Base-by-base conservation (phyloP, 2,888 invertebrate genomes). In the Xylota sylvarum region DNA sequence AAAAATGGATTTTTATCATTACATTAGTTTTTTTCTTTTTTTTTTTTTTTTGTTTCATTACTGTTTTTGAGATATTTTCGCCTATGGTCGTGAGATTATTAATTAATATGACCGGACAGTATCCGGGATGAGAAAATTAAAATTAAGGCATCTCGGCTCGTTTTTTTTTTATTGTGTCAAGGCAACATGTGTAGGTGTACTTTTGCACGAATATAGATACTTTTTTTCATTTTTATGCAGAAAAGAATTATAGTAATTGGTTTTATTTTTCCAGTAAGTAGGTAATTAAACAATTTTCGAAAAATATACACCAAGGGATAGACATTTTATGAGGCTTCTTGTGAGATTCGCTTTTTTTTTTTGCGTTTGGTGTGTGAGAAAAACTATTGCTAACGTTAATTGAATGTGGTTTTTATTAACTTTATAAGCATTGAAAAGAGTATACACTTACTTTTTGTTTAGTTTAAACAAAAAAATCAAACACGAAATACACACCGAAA, bases 101-200 rank as follows among this genome's bases (percentile, higher is more conserved):
- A 86, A 86, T 86, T 86, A 78, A 86, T 82, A 56, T 64, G 77
- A 81, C 76, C 72, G 76, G 40, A 48, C 65, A 60, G 56, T 56
- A 86, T 82, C 81, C 86, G 86, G 86, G 40, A 81, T 30, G 58
- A 55, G 50, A 52, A 78, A 72, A 32, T 67, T 17, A 40, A 65
- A 78, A 23, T 65, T 52, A 72, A 62, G 58, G 30, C 52, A 69
- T 65, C 10, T 14, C 55, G 32, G 30, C 7, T 30, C 43, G 58
- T 14, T 50, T 78, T 46, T 19, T 35, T 55, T 64, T 67, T 84
- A 69, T 46, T 12, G 55, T 77, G 67, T 73, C 67, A 82, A 69
- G 81, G 81, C 82, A 78, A 77, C 77, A 69, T 73, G 86, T 86
- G 82, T 82, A 73, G 82, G 77, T 78, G 73, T 79, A 69, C 69